These are phyloP conservation scores for Cyrtorhinus lividipennis DNA, from an alignment of 1,140 invertebrate genomes.

Conservation along the genomic window DNA sequence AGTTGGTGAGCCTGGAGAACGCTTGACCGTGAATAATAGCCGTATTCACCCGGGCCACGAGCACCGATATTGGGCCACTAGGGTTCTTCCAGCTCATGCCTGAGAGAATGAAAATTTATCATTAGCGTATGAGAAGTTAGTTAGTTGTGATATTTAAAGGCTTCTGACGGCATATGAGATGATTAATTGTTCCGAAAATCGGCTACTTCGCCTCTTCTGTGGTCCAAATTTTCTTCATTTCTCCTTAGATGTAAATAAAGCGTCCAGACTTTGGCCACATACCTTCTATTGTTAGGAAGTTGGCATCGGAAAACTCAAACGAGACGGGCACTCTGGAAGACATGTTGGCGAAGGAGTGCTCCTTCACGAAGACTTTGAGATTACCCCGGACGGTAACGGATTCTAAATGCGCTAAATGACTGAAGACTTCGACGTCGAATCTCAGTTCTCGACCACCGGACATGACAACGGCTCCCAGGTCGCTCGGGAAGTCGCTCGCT, in stretches of 20 bases:
- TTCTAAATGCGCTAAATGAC: conserved; percentile 31
- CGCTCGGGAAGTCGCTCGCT: conserved; percentile 35
- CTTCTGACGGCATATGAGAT: too few species aligned
- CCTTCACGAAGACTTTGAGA: conserved; percentile 34
- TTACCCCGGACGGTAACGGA: conserved; percentile 35
- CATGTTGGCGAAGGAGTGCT: conserved; percentile 38
- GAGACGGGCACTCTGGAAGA: conserved; percentile 34
- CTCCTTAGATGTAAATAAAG: too few species aligned
- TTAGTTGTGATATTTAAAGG: too few species aligned
- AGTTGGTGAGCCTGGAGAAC: conserved; percentile 45
- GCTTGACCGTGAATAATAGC: conserved; percentile 43
- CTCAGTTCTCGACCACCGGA: conserved; percentile 39
- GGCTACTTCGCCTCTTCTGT: too few species aligned
- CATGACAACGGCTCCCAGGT: conserved; percentile 40
- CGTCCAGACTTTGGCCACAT: too few species aligned
- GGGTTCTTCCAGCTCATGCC: conserved; percentile 30
- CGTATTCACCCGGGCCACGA: conserved; percentile 37
- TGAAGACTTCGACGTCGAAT: conserved; percentile 37
- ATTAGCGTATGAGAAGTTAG: too few species aligned
- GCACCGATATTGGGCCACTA: conserved; percentile 40
- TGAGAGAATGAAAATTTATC: background rate
- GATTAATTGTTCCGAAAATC: too few species aligned
- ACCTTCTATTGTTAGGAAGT: conserved; percentile 2
- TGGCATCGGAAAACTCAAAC: background rate
- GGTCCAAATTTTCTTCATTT: too few species aligned